Evolutionary conservation across 35 echinoderm and acorn worm genomes (phyloP).

Genomic region (Patiria miniata): DNA sequence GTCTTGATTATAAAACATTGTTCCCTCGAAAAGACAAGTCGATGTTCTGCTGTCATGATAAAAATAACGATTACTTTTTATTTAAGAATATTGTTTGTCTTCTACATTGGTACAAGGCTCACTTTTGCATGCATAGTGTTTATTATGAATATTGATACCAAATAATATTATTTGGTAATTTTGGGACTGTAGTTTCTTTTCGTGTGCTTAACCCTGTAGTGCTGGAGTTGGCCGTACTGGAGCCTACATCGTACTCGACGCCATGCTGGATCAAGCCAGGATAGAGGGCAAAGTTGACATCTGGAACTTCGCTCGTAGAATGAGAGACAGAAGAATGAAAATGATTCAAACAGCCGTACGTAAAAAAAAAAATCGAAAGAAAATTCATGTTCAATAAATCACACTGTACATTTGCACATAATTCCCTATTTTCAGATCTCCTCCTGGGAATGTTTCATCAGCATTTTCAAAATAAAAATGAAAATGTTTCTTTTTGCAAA

Average conservation of each 20-base stretch:
- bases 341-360: slow-evolving; percentile 84
- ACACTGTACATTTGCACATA: background rate
- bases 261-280: slow-evolving; percentile 69
- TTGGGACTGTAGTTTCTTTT: background rate
- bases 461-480: background rate
- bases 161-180: background rate
- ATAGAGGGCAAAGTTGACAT: slow-evolving; percentile 61
- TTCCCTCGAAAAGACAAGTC: too few species aligned
- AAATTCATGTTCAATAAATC: background rate
- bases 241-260: slow-evolving; percentile 68
- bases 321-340: slow-evolving; percentile 68
- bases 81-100: too few species aligned
- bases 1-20: too few species aligned
- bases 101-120: too few species aligned
- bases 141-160: background rate
- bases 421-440: background rate
- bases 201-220: slow-evolving; percentile 16
- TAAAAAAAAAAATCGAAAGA: background rate
- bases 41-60: too few species aligned
- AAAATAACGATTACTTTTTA: too few species aligned
- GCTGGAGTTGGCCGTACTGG: slow-evolving; percentile 84
- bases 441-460: background rate
- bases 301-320: slow-evolving; percentile 55
- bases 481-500: background rate
- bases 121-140: background rate